phyloP scores from a whole-genome alignment of 2,113 vertebrate species.

The Chlorodrepanis virens region DNA sequence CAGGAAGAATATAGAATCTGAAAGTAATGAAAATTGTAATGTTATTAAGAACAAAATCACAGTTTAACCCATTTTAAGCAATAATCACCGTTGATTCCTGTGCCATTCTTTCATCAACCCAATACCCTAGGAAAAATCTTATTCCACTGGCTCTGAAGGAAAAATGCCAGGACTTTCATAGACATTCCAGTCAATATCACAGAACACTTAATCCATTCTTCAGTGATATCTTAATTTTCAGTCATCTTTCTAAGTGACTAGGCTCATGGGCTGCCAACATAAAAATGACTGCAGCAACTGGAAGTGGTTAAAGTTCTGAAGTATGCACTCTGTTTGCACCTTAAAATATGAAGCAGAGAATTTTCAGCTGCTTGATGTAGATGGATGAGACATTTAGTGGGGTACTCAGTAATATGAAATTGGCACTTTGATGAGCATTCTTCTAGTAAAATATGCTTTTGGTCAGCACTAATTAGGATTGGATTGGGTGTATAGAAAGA shows the following conservation, averaged over 20 bases:
- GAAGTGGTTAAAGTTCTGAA: neutral
- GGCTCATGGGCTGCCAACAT: neutral
- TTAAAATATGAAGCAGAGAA: neutral
- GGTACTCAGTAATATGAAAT: neutral
- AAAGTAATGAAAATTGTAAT: neutral
- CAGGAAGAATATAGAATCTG: neutral
- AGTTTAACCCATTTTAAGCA: neutral
- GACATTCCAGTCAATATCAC: neutral
- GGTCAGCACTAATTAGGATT: neutral
- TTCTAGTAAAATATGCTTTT: neutral
- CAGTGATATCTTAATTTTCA: neutral
- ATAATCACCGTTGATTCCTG: neutral
- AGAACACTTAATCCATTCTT: neutral
- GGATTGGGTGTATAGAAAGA: neutral
- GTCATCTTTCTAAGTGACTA: neutral
- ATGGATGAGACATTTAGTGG: neutral
- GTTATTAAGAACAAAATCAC: neutral
- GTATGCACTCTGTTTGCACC: neutral
- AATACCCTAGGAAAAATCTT: neutral
- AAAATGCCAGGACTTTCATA: neutral
- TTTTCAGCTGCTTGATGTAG: conserved; percentile 23
- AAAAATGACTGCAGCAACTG: neutral
- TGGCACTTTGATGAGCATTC: neutral
- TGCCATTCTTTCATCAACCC: neutral
- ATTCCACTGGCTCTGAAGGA: neutral